phyloP scores from a whole-genome alignment of 2,113 vertebrate species.

The Athene cunicularia region DNA sequence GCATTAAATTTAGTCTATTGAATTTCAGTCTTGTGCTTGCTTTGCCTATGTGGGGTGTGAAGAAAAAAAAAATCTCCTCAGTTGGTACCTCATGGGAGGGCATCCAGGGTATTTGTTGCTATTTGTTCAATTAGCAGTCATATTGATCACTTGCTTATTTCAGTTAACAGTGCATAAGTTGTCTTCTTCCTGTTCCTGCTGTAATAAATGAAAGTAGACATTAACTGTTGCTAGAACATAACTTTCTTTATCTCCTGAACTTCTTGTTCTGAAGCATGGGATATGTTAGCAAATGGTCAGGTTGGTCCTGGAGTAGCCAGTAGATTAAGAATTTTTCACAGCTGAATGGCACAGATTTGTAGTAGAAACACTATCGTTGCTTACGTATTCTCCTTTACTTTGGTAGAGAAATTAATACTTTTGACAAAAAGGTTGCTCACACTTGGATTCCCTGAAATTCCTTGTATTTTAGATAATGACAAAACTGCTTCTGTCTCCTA shows the following conservation, averaged over 20 bases:
- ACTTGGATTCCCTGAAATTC: not conserved
- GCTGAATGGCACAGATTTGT: not conserved
- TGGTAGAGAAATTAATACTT: not conserved
- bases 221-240: slow-evolving; percentile 42
- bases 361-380: not conserved
- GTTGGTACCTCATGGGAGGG: slow-evolving; percentile 40
- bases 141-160: slow-evolving; percentile 71
- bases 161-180: slow-evolving; percentile 70
- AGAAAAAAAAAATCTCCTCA: slow-evolving; percentile 62
- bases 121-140: slow-evolving; percentile 74
- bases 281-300: not conserved
- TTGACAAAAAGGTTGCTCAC: not conserved
- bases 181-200: slow-evolving; percentile 60
- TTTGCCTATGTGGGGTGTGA: slow-evolving; percentile 47
- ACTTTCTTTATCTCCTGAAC: slow-evolving; percentile 7
- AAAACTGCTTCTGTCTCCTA: not conserved
- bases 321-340: not conserved
- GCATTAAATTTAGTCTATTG: slow-evolving; percentile 64
- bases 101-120: slow-evolving; percentile 63
- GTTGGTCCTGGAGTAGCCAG: not conserved
- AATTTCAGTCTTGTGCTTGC: slow-evolving; percentile 27
- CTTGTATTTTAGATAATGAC: not conserved
- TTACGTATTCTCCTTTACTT: not conserved
- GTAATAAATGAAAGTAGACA: slow-evolving; percentile 74
- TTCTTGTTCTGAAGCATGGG: not conserved